A percentile compares a stretch with the other conserved stretches of the same genome.
These are phyloP conservation scores for Leptopilina clavipes DNA, from an alignment of 1,140 invertebrate species.

Conservation along the genomic window DNA sequence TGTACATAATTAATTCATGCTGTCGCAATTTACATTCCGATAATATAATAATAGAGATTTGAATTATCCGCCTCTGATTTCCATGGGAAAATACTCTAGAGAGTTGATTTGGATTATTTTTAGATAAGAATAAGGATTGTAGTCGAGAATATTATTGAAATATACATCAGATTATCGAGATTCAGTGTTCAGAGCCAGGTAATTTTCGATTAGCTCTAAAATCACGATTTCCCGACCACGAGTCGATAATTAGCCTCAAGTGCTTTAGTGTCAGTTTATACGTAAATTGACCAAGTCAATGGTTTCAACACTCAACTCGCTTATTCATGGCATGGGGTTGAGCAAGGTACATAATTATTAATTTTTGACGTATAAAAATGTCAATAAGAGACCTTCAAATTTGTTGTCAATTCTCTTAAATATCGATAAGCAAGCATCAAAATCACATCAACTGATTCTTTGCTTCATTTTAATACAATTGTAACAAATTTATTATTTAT, in stretches of 20 bases:
- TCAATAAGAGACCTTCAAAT: no score
- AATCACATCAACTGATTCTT: no score
- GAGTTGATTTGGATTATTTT: background rate
- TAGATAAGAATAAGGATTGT: background rate
- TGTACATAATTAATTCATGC: no score
- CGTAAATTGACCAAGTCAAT: constrained; percentile 45
- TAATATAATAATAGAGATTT: no score
- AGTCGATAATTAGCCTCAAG: constrained; percentile 46
- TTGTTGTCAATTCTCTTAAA: no score
- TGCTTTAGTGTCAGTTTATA: constrained; percentile 42
- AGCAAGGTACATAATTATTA: no score
- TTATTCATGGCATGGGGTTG: no score
- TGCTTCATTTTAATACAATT: no score
- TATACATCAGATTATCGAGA: background rate
- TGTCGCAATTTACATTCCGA: no score
- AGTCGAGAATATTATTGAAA: constrained; percentile 36
- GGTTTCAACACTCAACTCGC: background rate
- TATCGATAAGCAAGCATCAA: no score
- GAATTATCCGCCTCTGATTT: background rate
- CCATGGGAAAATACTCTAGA: background rate
- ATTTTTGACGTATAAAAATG: no score
- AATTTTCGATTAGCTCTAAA: constrained; percentile 57
- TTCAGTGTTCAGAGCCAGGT: constrained; percentile 40
- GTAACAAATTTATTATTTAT: no score
- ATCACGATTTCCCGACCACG: constrained; percentile 46